Evolutionary conservation across 2,888 invertebrate species (phyloP).

Genomic region (Machimus rusticus): DNA sequence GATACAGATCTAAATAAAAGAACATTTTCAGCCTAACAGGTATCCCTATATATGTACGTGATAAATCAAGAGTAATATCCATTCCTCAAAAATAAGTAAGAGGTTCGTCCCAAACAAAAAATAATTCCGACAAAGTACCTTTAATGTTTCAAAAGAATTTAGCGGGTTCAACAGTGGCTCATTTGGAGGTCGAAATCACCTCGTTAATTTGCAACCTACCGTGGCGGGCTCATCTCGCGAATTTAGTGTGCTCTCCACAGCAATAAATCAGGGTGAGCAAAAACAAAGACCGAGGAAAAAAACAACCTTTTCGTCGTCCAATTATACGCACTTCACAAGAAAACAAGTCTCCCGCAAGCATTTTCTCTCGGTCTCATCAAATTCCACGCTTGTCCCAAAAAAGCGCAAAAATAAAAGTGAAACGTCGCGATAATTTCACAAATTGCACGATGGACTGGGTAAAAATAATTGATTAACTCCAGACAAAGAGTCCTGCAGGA

Average conservation of each 20-base stretch:
- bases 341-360: not conserved
- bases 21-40: not conserved
- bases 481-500: not conserved
- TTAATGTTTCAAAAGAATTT: not conserved
- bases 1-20: not conserved
- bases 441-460: not conserved
- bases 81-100: not conserved
- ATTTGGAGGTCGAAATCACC: not conserved
- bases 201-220: not conserved
- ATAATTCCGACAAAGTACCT: not conserved
- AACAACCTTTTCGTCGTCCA: not conserved
- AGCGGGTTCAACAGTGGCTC: not conserved
- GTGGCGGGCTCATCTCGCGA: not conserved
- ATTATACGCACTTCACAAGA: not conserved
- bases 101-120: not conserved
- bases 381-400: not conserved
- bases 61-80: not conserved
- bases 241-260: not conserved
- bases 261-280: not conserved
- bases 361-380: not conserved
- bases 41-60: no score
- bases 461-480: conserved; percentile 26
- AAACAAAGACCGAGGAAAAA: not conserved
- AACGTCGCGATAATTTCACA: conserved; percentile 10
- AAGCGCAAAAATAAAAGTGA: not conserved